phyloP scores from a whole-genome alignment of 2,888 invertebrate genomes.

The Anoncus sp. region DNA sequence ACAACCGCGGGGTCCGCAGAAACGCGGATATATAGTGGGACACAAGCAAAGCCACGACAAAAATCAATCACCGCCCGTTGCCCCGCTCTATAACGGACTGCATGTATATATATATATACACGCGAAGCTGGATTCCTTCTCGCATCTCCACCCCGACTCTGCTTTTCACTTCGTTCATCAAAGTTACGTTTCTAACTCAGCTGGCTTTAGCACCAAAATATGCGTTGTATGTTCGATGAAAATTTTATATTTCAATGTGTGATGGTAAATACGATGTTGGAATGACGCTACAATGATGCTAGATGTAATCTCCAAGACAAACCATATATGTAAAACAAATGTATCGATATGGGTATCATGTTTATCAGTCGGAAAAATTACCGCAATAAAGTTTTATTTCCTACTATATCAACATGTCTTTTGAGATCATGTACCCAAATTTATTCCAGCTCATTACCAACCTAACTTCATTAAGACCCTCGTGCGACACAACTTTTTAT shows the following conservation, averaged over 20 bases:
- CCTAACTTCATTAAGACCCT: not conserved
- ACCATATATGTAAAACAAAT: not conserved
- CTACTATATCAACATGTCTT: not conserved
- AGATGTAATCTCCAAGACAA: not conserved
- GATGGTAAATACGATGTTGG: conserved; percentile 4
- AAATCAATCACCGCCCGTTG: conserved; percentile 80
- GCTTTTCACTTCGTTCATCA: conserved; percentile 36
- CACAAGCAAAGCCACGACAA: conserved; percentile 82
- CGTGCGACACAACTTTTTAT: not conserved
- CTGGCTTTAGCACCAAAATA: conserved; percentile 27
- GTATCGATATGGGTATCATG: not conserved
- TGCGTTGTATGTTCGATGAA: not conserved
- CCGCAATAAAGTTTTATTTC: not conserved
- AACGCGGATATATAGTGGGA: conserved; percentile 77
- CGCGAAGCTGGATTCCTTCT: conserved; percentile 43
- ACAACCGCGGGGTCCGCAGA: conserved; percentile 72
- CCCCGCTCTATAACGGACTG: conserved; percentile 69
- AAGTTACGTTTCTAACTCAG: conserved; percentile 28
- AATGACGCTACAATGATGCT: not conserved
- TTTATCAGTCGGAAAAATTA: too few species aligned
- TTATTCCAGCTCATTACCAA: too few species aligned
- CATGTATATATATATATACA: conserved; percentile 44
- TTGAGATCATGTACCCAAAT: not conserved
- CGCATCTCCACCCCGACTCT: conserved; percentile 49
- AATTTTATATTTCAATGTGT: conserved; percentile 4